These are phyloP conservation scores for Myotis brandtii DNA, from an alignment of 2,113 vertebrate species.

Conservation along the genomic window DNA sequence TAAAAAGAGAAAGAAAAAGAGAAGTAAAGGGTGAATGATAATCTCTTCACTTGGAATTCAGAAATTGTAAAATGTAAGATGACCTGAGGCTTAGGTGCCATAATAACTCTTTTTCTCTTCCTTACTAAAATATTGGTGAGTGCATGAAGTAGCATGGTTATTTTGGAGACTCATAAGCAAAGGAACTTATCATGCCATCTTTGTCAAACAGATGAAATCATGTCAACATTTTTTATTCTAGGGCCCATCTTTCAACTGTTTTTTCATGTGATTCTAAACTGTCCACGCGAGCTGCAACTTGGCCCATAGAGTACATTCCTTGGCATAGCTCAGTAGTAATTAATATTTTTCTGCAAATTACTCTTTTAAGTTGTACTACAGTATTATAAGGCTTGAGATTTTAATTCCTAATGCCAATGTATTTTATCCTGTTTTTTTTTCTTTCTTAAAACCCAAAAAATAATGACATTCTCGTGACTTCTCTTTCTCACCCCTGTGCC, in stretches of 20 bases:
- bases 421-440: neutral
- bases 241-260: neutral
- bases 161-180: neutral
- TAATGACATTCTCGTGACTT: constrained; percentile 4
- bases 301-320: neutral
- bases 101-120: neutral
- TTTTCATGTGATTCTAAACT: neutral
- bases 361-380: neutral
- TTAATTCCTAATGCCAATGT: neutral
- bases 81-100: neutral
- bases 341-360: neutral
- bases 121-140: neutral
- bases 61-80: neutral
- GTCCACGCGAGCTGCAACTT: neutral
- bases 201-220: neutral
- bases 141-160: neutral
- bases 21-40: neutral
- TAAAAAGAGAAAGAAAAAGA: neutral
- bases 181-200: neutral
- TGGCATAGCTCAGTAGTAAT: neutral
- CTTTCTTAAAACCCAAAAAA: constrained; percentile 3
- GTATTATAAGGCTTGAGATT: neutral
- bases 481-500: neutral
- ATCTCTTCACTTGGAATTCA: constrained; percentile 25
- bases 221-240: neutral